phyloP scores from a whole-genome alignment of 1,140 invertebrate species.

The Theocolax elegans region DNA sequence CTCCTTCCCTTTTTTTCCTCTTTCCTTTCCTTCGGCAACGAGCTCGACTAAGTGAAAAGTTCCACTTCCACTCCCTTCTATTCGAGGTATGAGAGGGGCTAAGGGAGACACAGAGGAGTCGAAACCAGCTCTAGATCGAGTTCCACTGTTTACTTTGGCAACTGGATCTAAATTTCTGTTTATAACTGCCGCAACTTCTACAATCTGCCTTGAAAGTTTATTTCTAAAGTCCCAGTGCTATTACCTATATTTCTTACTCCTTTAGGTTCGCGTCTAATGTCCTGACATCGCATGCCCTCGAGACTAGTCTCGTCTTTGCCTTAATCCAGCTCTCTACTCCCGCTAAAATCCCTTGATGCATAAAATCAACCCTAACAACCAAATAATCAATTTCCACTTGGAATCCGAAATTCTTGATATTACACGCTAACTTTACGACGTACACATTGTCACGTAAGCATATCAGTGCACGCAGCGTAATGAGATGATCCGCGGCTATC shows the following conservation, averaged over 20 bases:
- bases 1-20: slow-evolving; percentile 38
- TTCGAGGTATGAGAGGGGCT: background rate
- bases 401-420: too few species aligned
- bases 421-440: too few species aligned
- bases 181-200: slow-evolving; percentile 59
- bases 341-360: too few species aligned
- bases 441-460: too few species aligned
- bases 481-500: too few species aligned
- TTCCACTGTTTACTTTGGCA: slow-evolving; percentile 57
- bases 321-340: background rate
- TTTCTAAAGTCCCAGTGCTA: slow-evolving; percentile 43
- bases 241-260: slow-evolving; percentile 1
- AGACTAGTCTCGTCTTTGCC: background rate
- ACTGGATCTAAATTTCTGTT: slow-evolving; percentile 62
- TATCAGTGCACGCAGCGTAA: too few species aligned
- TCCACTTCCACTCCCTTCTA: slow-evolving; percentile 40
- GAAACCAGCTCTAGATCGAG: background rate
- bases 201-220: slow-evolving; percentile 57
- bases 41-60: slow-evolving; percentile 60
- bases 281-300: background rate
- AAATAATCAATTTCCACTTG: too few species aligned
- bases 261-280: background rate
- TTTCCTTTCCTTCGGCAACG: slow-evolving; percentile 32
- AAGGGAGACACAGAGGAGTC: slow-evolving; percentile 2
- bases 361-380: too few species aligned